Evolutionary conservation across 2,888 invertebrate species (phyloP).

Genomic region (Neoascia interrupta): DNA sequence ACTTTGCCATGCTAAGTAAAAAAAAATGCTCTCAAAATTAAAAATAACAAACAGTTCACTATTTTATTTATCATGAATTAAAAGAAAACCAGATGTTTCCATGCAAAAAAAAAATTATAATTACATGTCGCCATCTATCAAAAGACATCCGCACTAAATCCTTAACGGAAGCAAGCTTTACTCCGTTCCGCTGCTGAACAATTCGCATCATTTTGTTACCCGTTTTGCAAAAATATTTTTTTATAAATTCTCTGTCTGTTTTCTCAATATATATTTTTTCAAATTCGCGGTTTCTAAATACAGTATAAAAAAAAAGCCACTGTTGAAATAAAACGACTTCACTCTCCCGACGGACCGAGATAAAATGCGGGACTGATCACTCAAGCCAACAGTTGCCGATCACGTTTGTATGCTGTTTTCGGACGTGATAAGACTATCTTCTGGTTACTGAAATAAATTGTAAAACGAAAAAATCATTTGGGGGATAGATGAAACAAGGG

Average conservation of each 20-base stretch:
- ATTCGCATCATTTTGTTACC: constrained; percentile 75
- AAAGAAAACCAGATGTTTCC: not conserved
- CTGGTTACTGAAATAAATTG: not conserved
- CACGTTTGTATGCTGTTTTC: constrained; percentile 28
- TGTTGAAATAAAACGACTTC: constrained; percentile 37
- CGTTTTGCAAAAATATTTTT: constrained; percentile 28
- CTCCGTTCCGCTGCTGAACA: constrained; percentile 73
- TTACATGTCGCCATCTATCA: constrained; percentile 77
- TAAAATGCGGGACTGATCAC: constrained; percentile 53
- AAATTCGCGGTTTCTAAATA: constrained; percentile 26
- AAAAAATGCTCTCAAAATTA: not conserved
- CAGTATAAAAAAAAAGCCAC: constrained; percentile 41
- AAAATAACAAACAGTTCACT: not conserved
- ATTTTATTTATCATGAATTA: not conserved
- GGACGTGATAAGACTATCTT: constrained; percentile 56
- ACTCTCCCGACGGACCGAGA: constrained; percentile 57
- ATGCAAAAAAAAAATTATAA: constrained; percentile 1
- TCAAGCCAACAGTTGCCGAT: constrained; percentile 11
- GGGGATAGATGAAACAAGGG: not conserved
- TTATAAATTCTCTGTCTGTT: not conserved
- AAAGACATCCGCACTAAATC: constrained; percentile 68
- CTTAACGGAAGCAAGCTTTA: constrained; percentile 57
- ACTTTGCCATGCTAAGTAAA: constrained; percentile 82
- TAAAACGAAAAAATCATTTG: constrained; percentile 1
- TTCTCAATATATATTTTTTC: constrained; percentile 20